Evolutionary conservation across 2,797 vertebrate genomes (phyloP).

Genomic region (Nyctalus aviator): DNA sequence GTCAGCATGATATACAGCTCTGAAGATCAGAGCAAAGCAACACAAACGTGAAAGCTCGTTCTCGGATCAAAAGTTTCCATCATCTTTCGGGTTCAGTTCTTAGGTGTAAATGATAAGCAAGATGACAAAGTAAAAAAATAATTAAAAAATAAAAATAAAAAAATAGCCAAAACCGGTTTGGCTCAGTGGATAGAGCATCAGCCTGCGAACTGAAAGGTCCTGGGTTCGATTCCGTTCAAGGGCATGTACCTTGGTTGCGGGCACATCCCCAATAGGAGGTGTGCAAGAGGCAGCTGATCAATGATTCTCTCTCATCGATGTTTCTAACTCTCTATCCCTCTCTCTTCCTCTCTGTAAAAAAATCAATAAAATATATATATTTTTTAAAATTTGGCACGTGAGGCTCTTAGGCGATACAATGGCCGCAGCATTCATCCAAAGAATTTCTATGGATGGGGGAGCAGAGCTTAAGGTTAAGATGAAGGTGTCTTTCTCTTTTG

Average conservation of each 20-base stretch:
- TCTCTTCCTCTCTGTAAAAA: too few relatives aligned
- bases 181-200: too few relatives aligned
- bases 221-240: too few relatives aligned
- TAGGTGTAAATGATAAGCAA: conserved; percentile 69
- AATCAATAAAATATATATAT: too few relatives aligned
- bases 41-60: conserved; percentile 54
- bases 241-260: too few relatives aligned
- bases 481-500: conserved; percentile 47
- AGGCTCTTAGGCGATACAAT: conserved; percentile 27
- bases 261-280: too few relatives aligned
- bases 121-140: background rate
- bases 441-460: background rate
- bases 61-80: conserved; percentile 60
- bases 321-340: too few relatives aligned
- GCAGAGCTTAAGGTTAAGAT: conserved; percentile 63
- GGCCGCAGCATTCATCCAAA: conserved; percentile 55
- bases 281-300: too few relatives aligned
- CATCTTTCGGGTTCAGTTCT: conserved; percentile 61
- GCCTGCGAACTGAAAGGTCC: too few relatives aligned
- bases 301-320: too few relatives aligned
- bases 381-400: background rate
- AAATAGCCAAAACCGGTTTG: too few relatives aligned
- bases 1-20: conserved; percentile 73
- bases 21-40: conserved; percentile 71
- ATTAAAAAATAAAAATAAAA: background rate